phyloP scores from a whole-genome alignment of 2,888 invertebrate genomes.

The Steinernema carpocapsae region DNA sequence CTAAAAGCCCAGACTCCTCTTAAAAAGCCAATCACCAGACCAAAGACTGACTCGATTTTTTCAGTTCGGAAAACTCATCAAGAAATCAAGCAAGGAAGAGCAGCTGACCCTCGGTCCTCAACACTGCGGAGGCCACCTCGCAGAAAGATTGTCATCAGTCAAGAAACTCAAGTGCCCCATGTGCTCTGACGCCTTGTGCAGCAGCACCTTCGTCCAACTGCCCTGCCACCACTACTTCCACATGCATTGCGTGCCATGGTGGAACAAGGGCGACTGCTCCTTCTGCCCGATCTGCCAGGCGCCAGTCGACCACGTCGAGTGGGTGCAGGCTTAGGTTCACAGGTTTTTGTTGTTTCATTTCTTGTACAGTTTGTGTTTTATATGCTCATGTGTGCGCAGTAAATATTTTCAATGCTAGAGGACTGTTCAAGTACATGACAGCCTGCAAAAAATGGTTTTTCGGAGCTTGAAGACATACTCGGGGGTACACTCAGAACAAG shows the following conservation, averaged over 20 bases:
- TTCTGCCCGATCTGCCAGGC: conserved; percentile 30
- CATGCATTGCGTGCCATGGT: conserved; percentile 32
- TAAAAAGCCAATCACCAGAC: no score
- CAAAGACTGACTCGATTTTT: background rate
- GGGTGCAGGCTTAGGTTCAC: background rate
- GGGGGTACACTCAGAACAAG: no score
- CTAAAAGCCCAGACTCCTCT: no score
- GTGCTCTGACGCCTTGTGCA: conserved; percentile 20
- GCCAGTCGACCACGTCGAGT: conserved; percentile 24
- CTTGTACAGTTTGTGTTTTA: no score
- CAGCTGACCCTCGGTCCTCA: background rate
- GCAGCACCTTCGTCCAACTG: conserved; percentile 23
- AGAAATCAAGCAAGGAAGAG: conserved; percentile 27
- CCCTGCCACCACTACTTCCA: conserved; percentile 34
- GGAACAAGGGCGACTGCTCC: conserved; percentile 32
- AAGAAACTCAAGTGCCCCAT: conserved; percentile 28
- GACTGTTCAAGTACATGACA: no score
- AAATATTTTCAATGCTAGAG: no score
- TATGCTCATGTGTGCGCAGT: no score
- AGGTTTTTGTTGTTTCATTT: no score
- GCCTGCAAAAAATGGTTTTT: no score
- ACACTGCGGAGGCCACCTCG: background rate
- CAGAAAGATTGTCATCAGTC: background rate
- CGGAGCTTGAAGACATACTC: no score
- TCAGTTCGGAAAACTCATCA: conserved; percentile 26